Evolutionary conservation across 2,797 vertebrate species (phyloP).

Genomic region (Prunella strophiata): DNA sequence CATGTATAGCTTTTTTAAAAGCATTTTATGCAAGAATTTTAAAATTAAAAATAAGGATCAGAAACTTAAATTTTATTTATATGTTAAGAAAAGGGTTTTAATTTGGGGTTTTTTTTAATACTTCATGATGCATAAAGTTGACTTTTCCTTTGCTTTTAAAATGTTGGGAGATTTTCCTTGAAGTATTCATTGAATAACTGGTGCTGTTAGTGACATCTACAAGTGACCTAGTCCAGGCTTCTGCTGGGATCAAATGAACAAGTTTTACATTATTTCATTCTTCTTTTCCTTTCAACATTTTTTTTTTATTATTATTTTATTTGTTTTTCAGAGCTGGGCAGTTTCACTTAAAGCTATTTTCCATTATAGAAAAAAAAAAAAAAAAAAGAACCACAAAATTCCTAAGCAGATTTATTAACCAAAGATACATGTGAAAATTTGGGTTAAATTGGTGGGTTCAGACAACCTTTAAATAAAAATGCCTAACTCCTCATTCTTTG

Average conservation of each 20-base stretch:
- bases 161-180: neutral
- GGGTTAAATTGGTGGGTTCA: neutral
- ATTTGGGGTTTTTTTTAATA: neutral
- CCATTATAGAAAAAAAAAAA: neutral
- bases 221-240: neutral
- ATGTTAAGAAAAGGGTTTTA: neutral
- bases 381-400: neutral
- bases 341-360: neutral
- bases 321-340: neutral
- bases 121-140: neutral
- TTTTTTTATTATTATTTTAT: neutral
- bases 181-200: neutral
- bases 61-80: neutral
- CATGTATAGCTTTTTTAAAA: neutral
- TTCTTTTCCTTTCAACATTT: neutral
- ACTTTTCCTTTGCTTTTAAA: neutral
- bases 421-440: neutral
- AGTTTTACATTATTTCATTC: neutral
- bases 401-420: neutral
- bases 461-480: neutral
- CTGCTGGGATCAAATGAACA: neutral
- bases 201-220: neutral
- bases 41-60: neutral
- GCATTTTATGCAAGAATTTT: neutral
- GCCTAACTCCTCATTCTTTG: neutral